Evolutionary conservation across 1,140 invertebrate species (phyloP).

Genomic region (Hyphantria cunea): DNA sequence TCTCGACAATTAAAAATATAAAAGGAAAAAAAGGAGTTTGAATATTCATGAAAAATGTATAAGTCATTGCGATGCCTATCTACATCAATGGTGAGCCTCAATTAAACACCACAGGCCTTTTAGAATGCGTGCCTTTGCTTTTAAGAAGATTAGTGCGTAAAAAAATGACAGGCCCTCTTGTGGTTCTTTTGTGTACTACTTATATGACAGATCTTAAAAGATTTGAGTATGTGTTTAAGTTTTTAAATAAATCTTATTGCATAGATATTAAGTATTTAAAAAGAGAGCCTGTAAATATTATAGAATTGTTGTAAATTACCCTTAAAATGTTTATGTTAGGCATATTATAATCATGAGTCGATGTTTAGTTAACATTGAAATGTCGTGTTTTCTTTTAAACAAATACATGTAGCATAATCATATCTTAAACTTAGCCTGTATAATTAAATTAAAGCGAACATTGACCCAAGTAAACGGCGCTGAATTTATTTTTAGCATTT

Average conservation of each 20-base stretch:
- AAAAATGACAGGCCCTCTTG: constrained; percentile 50
- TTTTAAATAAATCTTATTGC: not conserved
- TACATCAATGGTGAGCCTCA: constrained; percentile 49
- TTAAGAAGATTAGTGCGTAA: constrained; percentile 45
- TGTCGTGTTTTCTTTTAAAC: too few relatives aligned
- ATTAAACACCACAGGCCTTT: constrained; percentile 59
- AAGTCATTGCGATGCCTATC: constrained; percentile 61
- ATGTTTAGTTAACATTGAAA: too few relatives aligned
- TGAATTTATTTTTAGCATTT: not conserved
- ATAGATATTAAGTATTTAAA: too few relatives aligned
- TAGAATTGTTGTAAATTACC: too few relatives aligned
- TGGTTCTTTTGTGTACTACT: constrained; percentile 28
- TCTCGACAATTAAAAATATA: constrained; percentile 34
- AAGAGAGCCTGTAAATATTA: too few relatives aligned
- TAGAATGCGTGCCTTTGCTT: constrained; percentile 48
- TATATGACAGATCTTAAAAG: constrained; percentile 30
- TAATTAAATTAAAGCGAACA: not conserved
- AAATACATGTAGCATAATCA: too few relatives aligned
- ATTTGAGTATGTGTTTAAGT: not conserved
- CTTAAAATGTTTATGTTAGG: too few relatives aligned
- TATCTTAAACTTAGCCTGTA: too few relatives aligned
- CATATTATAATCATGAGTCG: too few relatives aligned
- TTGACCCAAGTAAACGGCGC: not conserved
- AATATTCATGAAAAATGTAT: constrained; percentile 63
- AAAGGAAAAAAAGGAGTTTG: constrained; percentile 41